A percentile compares a stretch with the other conserved stretches of the same genome.
Evolutionary conservation across 2,797 vertebrate genomes (phyloP).

Genomic region (Echeneis naucrates): DNA sequence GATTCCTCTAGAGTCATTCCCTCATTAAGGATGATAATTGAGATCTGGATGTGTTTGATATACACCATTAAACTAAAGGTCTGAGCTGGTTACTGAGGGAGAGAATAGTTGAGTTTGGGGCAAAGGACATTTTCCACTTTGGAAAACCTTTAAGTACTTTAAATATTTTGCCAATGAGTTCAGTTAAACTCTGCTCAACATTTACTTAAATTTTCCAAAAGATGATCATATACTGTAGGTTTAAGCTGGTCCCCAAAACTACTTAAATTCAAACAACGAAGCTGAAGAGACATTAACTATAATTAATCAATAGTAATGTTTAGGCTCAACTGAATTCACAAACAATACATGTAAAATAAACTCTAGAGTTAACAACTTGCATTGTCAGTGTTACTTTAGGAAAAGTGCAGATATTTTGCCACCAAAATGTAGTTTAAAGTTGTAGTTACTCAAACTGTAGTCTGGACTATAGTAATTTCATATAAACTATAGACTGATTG

Average conservation of each 20-base stretch:
- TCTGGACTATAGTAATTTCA: not conserved
- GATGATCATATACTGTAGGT: not conserved
- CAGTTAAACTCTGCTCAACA: slow-evolving; percentile 12
- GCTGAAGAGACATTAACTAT: not conserved
- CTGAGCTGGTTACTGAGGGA: slow-evolving; percentile 56
- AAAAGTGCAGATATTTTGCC: too few species aligned
- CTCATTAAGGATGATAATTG: slow-evolving; percentile 82
- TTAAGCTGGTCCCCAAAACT: not conserved
- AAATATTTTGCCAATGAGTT: slow-evolving; percentile 31
- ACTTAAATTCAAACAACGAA: not conserved
- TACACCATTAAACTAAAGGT: slow-evolving; percentile 73
- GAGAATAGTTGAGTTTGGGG: slow-evolving; percentile 49
- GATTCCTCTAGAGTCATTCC: slow-evolving; percentile 76
- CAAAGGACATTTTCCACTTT: slow-evolving; percentile 39
- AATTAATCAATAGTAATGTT: not conserved
- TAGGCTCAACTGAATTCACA: too few species aligned
- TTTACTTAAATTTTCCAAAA: not conserved
- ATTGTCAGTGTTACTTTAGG: too few species aligned
- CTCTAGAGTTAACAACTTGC: too few species aligned
- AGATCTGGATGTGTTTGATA: slow-evolving; percentile 79
- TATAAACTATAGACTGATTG: not conserved
- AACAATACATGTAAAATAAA: too few species aligned
- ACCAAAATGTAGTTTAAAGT: too few species aligned
- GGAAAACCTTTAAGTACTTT: slow-evolving; percentile 47
- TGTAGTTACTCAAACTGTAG: not conserved